Evolutionary conservation across 2,888 invertebrate species (phyloP), one percentile per base, ranked within the genome.

Genomic region (Axea sp.): DNA sequence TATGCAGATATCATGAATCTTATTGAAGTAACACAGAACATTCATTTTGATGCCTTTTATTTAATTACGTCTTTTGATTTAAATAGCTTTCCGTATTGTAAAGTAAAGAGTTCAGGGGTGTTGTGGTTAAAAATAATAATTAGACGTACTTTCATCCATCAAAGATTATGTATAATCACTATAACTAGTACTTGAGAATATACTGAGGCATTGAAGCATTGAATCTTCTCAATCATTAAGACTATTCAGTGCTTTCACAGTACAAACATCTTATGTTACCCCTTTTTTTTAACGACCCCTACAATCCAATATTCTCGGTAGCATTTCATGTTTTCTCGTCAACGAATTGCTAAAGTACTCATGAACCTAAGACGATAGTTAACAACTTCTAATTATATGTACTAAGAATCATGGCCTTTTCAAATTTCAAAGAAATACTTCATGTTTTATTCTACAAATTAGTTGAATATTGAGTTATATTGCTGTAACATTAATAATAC

Each of bases 201-300:
- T 1, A 5, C 4, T 1, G 9, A 19, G 15, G 15, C 7, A n/a
- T n/a, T n/a, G n/a, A n/a, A n/a, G n/a, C n/a, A n/a, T n/a, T n/a
- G n/a, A n/a, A n/a, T 35, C 53, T 35, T 26, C n/a, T 3, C 67
- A 57, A 47, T 49, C 47, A 57, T 57, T 33, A 57, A 39, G 57
- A 39, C 67, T 26, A 31, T 67, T 67, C 47, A 65, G 24, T 24
- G 8, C 0, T 19, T n/a, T 26, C 43, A 17, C 12, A 43, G 53
- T 11, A 37, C 28, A 39, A 35, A 24, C 37, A 41, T 67, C 67
- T 57, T 49, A 5, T 24, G 3, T 35, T 22, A 31, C 47, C 53
- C 64, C 30, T n/a, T n/a, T n/a, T 53, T 53, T 43, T 26, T 24
- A 35, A 43, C 53, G 12, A 53, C 15, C 65, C 39, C 53, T 55